Conservation (phyloP, 1,140 invertebrate genomes). For the Drosophila tani region DNA sequence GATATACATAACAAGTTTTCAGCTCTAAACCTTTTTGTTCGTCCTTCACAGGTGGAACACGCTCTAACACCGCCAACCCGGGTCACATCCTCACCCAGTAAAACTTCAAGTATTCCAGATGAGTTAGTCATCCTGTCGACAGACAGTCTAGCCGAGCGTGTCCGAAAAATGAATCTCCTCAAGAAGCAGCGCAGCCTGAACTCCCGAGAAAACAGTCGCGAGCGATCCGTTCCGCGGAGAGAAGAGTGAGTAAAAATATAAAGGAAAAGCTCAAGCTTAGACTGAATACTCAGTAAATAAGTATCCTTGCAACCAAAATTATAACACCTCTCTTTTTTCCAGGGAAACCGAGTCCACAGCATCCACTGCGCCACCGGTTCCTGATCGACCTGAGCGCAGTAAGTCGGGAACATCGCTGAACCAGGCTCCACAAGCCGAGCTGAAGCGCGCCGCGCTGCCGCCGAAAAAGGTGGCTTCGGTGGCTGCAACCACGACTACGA, state of each 20-base stretch:
- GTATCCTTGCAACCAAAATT: neutral
- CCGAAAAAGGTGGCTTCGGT: slow-evolving; percentile 66
- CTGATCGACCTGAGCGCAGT: slow-evolving; percentile 78
- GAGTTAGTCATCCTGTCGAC: slow-evolving; percentile 86
- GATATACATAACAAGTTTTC: no score
- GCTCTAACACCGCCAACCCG: slow-evolving; percentile 77
- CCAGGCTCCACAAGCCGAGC: slow-evolving; percentile 43
- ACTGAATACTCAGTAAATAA: no score
- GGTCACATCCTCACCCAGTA: slow-evolving; percentile 84
- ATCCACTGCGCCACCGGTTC: slow-evolving; percentile 60
- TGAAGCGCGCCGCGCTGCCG: slow-evolving; percentile 68
- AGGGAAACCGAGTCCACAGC: slow-evolving; percentile 62
- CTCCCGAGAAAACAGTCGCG: slow-evolving; percentile 86
- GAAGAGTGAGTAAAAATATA: slow-evolving; percentile 54
- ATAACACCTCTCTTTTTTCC: neutral
- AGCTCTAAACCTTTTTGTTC: no score
- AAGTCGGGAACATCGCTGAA: slow-evolving; percentile 65
- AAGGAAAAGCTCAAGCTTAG: no score
- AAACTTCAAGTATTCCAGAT: slow-evolving; percentile 83
- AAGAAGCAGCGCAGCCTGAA: slow-evolving; percentile 86
- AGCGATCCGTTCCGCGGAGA: slow-evolving; percentile 78
- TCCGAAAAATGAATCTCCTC: slow-evolving; percentile 88
- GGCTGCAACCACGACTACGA: slow-evolving; percentile 33
- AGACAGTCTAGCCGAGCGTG: slow-evolving; percentile 87
- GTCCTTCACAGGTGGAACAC: slow-evolving; percentile 65